Conservation (phyloP, 1,140 invertebrate genomes). For the Bombus cullumanus region DNA sequence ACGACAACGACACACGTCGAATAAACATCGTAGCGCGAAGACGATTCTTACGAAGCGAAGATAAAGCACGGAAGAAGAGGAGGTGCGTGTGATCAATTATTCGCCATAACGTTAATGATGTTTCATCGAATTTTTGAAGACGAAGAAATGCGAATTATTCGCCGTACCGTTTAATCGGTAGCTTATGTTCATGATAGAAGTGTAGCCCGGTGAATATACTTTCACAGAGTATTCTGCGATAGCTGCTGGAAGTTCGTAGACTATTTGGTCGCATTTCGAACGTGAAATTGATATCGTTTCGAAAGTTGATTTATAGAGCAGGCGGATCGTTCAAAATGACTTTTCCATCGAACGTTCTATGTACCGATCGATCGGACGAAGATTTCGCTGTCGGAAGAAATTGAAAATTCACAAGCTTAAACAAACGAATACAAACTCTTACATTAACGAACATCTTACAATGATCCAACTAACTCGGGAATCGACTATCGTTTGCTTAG, state of each 20-base stretch:
- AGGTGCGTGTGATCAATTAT: slow-evolving; percentile 17
- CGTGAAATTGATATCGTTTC: not conserved
- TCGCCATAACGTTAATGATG: not conserved
- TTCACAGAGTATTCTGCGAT: not conserved
- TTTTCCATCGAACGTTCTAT: not conserved
- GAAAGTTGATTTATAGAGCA: not conserved
- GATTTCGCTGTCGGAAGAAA: not conserved
- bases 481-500: too few species aligned
- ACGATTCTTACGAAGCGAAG: not conserved
- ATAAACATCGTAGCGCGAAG: slow-evolving; percentile 30
- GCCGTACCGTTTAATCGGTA: not conserved
- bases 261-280: not conserved
- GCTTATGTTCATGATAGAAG: not conserved
- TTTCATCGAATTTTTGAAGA: not conserved
- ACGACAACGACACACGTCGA: slow-evolving; percentile 13
- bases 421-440: not conserved
- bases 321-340: not conserved
- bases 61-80: not conserved
- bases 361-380: not conserved
- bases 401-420: not conserved
- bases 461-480: too few species aligned
- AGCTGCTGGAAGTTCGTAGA: not conserved
- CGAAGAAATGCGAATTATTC: not conserved
- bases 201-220: not conserved
- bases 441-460: too few species aligned